Conservation (phyloP, 2,113 vertebrate genomes). For the Saguinus midas region DNA sequence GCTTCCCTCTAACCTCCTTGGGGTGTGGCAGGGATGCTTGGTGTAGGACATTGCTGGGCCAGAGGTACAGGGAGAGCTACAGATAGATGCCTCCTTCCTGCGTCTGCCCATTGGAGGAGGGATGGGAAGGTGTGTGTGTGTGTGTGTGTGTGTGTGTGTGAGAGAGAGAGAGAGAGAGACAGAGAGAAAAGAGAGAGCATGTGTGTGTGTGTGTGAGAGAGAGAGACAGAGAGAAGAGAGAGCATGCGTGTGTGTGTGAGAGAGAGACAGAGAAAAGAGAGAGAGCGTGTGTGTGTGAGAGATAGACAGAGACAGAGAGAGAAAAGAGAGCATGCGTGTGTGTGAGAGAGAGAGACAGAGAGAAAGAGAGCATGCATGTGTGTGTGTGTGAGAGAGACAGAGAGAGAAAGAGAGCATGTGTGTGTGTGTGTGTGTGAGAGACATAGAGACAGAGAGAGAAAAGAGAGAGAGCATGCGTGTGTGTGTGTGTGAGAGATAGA, state of each 20-base stretch:
- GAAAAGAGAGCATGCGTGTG: accelerated
- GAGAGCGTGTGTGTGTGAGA: too few species aligned
- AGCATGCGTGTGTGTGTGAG: too few species aligned
- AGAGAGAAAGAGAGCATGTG: too few species aligned
- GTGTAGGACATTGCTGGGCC: neutral
- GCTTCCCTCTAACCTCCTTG: neutral
- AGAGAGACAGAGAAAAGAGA: neutral
- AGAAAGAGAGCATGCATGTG: too few species aligned
- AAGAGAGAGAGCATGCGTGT: too few species aligned
- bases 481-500: neutral
- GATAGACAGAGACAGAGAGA: neutral
- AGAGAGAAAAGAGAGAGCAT: too few species aligned
- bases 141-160: neutral
- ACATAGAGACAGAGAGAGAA: neutral
- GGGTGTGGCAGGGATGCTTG: neutral
- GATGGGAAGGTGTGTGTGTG: neutral
- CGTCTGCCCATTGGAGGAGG: neutral
- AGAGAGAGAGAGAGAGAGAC: neutral
- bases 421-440: neutral
- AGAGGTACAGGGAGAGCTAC: neutral
- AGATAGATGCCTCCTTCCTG: neutral
- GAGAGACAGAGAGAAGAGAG: neutral
- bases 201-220: too few species aligned
- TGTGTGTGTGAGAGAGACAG: neutral
- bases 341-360: too few species aligned